Evolutionary conservation across 2,113 vertebrate species (phyloP).

Genomic region (Nesoenas mayeri): DNA sequence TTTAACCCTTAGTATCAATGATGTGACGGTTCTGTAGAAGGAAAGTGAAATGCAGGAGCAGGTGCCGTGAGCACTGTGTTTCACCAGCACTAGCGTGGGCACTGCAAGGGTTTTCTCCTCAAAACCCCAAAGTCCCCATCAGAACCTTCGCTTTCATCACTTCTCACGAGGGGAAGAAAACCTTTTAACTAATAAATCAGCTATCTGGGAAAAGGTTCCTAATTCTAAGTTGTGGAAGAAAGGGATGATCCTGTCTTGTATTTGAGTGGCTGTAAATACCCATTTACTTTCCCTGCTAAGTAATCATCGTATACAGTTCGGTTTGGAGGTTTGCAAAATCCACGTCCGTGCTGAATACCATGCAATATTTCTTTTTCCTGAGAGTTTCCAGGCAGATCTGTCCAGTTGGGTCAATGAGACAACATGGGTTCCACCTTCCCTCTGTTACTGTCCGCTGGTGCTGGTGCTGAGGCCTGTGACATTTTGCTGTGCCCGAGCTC

Average conservation of each 20-base stretch:
- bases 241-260: background rate
- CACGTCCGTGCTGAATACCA: background rate
- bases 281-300: background rate
- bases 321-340: background rate
- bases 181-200: background rate
- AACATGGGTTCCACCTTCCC: accelerated
- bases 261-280: background rate
- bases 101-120: background rate
- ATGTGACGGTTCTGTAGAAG: background rate
- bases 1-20: background rate
- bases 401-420: accelerated
- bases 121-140: background rate
- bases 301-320: background rate
- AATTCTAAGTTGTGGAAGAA: background rate
- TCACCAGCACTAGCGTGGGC: background rate
- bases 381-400: background rate
- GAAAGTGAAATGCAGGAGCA: background rate
- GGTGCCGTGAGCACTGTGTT: background rate
- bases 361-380: too few relatives aligned
- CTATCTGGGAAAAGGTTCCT: background rate
- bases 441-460: background rate
- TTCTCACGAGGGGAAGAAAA: background rate
- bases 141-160: background rate
- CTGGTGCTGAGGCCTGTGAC: accelerated
- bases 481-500: background rate